phyloP scores from a whole-genome alignment of 2,113 vertebrate species.

The Crypturellus undulatus region DNA sequence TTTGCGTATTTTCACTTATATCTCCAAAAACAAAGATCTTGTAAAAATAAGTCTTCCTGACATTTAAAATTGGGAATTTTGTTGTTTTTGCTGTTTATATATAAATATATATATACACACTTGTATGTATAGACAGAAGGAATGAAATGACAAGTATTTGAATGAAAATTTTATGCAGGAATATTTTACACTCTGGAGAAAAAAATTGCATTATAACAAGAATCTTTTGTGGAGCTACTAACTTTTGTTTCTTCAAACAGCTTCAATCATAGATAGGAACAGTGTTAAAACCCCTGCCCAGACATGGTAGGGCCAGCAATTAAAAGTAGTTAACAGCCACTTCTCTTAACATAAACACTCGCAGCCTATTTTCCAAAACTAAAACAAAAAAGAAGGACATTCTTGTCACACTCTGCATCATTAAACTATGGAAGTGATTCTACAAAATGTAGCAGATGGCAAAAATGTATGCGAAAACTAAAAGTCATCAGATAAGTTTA shows the following conservation, averaged over 20 bases:
- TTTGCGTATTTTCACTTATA: not conserved
- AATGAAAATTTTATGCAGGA: not conserved
- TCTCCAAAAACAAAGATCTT: not conserved
- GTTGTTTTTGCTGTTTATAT: not conserved
- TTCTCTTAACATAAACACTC: not conserved
- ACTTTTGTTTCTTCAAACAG: not conserved
- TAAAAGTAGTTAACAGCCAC: not conserved
- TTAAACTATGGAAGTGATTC: not conserved
- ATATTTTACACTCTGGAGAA: not conserved
- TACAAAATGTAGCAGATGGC: conserved; percentile 10
- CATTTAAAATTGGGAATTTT: rapidly evolving
- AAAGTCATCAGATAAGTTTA: not conserved
- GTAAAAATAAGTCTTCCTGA: not conserved
- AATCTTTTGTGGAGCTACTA: not conserved
- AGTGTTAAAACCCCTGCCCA: not conserved
- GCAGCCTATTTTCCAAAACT: not conserved
- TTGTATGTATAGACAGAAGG: not conserved
- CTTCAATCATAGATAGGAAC: not conserved
- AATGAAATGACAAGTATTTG: not conserved
- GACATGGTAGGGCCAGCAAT: not conserved
- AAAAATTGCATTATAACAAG: not conserved
- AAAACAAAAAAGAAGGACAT: not conserved
- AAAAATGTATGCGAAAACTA: not conserved
- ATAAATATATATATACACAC: not conserved
- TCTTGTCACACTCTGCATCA: not conserved